Percentiles rank a stretch among this genome's conserved stretches.
Evolutionary conservation across 2,888 invertebrate genomes (phyloP).

Genomic region (Chrysotoxum bicinctum): DNA sequence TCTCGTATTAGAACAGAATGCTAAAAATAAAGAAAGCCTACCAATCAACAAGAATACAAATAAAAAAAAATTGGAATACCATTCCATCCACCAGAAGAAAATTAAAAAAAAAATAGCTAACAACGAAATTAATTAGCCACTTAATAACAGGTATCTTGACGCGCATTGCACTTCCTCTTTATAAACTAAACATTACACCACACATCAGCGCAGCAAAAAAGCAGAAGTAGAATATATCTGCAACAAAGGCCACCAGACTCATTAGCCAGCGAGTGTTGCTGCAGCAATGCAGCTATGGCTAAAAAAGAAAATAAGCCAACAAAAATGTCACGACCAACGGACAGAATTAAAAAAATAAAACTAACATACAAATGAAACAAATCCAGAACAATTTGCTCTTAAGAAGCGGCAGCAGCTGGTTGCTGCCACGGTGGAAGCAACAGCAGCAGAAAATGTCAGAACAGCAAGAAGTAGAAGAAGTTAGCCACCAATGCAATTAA

Average conservation of each 20-base stretch:
- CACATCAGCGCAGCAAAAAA: background rate
- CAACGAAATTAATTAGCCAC: conserved; percentile 72
- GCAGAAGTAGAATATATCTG: background rate
- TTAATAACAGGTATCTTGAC: conserved; percentile 71
- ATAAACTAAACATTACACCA: background rate
- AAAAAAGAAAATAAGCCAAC: conserved; percentile 20
- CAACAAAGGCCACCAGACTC: conserved; percentile 14
- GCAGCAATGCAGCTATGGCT: conserved; percentile 4
- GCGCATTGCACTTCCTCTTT: conserved; percentile 67
- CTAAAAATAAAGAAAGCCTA: background rate
- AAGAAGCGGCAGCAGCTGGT: background rate
- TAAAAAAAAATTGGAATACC: conserved; percentile 15
- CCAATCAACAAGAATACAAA: conserved; percentile 8
- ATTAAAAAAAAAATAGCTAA: background rate
- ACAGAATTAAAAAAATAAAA: conserved; percentile 4
- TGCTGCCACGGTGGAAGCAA: background rate
- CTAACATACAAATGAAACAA: conserved; percentile 30
- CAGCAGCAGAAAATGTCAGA: background rate
- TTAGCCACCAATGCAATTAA: conserved; percentile 52
- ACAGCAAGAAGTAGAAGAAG: background rate
- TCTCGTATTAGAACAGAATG: background rate
- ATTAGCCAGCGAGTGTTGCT: conserved; percentile 7
- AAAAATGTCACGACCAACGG: conserved; percentile 62
- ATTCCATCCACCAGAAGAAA: conserved; percentile 11
- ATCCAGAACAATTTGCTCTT: conserved; percentile 58